phyloP scores from a whole-genome alignment of 2,888 invertebrate genomes.

The Tiphia femorata region DNA sequence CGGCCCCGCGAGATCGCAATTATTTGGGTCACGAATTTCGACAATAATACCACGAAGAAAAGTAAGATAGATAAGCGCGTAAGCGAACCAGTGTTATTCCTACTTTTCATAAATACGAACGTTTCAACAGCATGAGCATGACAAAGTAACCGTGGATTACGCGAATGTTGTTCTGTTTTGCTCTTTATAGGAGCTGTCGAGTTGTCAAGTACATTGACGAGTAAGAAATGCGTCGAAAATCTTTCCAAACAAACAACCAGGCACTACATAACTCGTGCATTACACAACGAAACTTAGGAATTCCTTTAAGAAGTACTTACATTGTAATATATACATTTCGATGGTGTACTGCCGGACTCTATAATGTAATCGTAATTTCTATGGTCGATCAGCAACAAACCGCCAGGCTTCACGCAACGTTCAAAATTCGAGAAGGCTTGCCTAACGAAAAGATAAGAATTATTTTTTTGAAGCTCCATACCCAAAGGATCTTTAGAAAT shows the following conservation, averaged over 20 bases:
- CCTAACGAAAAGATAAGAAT: constrained; percentile 55
- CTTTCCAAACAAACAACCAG: too few species aligned
- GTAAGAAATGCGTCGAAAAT: too few species aligned
- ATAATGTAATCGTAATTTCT: constrained; percentile 90
- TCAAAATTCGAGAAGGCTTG: constrained; percentile 85
- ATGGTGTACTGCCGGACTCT: constrained; percentile 81
- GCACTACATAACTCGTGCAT: too few species aligned
- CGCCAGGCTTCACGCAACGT: constrained; percentile 86
- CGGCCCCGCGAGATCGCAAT: too few species aligned
- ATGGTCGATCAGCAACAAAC: constrained; percentile 87
- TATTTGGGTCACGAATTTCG: too few species aligned
- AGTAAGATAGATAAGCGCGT: too few species aligned
- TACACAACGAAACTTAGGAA: too few species aligned
- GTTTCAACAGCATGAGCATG: too few species aligned
- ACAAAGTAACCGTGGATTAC: neutral
- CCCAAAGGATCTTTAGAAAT: neutral
- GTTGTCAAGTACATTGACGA: neutral
- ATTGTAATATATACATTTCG: constrained; percentile 90
- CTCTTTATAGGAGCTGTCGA: neutral
- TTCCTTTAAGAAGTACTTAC: constrained; percentile 72
- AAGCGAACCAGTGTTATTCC: too few species aligned
- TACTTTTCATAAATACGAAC: too few species aligned
- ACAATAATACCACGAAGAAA: too few species aligned
- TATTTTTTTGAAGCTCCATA: neutral
- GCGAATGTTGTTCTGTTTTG: neutral